Base-by-base conservation (phyloP, 2,797 vertebrate genomes). In the Eulemur mongoz region DNA sequence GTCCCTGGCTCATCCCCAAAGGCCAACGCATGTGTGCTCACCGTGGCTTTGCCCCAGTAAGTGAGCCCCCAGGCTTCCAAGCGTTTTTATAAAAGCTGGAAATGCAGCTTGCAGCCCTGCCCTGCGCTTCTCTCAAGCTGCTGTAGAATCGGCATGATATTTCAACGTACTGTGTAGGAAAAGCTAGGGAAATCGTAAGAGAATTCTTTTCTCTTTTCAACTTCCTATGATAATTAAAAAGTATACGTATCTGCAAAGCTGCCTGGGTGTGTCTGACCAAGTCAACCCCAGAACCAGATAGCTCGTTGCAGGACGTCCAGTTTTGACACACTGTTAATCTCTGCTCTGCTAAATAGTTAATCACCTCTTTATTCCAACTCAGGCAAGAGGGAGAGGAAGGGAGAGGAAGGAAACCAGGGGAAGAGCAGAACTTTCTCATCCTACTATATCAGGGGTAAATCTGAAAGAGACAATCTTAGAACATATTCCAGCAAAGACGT, bases 171-270 rank as follows among this genome's bases (percentile, higher is more conserved):
- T 3, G 48, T 86, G 59, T 23, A 79, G 86, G 86, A 87, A 96
- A 83, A 95, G 18, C 35, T 14, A 50, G 23, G 8, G 76, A 82
- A 73, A 80, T 65, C 9, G 4, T 72, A 78, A 93, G n/a, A 70
- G n/a, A 75, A 79, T 90, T 96, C 11, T 63, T 80, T 92, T 83
- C 48, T 69, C 63, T 67, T 82, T 93, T 94, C n/a, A 86, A 59
- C 18, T 93, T 88, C 57, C 10, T 73, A 40, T 12, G 65, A 80
- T 32, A 67, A 75, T 84, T 80, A 0, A 72, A 80, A 95, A 73
- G 87, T 63, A 30, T 27, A 59, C 18, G 4, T 25, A 61, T 48
- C 30, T 14, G 17, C 45, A 88, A 67, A 82, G 7, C 72, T 73
- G 50, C 18, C 61, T 81, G 85, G 45, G 30, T 90, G 13, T 63